Percentiles rank a stretch among this genome's conserved stretches.
Conservation (phyloP, 2,113 vertebrate species). For the Hassar affinis region DNA sequence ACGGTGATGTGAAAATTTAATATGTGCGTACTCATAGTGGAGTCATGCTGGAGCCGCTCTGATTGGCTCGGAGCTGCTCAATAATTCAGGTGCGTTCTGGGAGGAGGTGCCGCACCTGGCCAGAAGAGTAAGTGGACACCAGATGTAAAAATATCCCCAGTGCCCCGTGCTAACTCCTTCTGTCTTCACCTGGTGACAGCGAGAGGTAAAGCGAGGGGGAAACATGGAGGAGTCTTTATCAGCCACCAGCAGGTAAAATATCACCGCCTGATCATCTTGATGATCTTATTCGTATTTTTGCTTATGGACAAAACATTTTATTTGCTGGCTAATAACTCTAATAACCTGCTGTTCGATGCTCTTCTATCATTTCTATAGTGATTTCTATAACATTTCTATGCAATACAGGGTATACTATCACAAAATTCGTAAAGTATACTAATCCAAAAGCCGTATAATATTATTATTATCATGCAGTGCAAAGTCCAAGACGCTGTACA, state of each 20-base stretch:
- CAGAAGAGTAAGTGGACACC: constrained; percentile 84
- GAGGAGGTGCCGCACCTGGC: constrained; percentile 83
- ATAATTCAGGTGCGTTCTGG: constrained; percentile 87
- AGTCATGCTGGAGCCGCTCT: background rate
- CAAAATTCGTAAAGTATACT: too few species aligned
- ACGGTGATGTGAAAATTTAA: background rate
- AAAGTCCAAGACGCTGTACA: background rate
- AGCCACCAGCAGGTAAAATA: constrained; percentile 31
- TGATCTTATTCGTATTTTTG: background rate
- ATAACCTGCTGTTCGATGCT: too few species aligned
- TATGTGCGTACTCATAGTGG: background rate
- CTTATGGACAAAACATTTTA: background rate
- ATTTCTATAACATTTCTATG: too few species aligned
- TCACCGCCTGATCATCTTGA: background rate
- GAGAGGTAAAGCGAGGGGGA: constrained; percentile 6
- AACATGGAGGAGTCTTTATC: constrained; percentile 17
- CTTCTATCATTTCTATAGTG: too few species aligned
- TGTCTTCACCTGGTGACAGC: constrained; percentile 11
- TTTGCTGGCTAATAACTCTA: background rate
- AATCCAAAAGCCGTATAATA: too few species aligned
- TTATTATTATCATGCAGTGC: too few species aligned
- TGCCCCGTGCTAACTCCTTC: constrained; percentile 27
- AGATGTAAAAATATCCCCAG: constrained; percentile 41
- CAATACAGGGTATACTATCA: too few species aligned
- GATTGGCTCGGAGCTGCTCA: constrained; percentile 72